Evolutionary conservation across 2,888 invertebrate genomes (phyloP).

Genomic region (Sinelater perroti): DNA sequence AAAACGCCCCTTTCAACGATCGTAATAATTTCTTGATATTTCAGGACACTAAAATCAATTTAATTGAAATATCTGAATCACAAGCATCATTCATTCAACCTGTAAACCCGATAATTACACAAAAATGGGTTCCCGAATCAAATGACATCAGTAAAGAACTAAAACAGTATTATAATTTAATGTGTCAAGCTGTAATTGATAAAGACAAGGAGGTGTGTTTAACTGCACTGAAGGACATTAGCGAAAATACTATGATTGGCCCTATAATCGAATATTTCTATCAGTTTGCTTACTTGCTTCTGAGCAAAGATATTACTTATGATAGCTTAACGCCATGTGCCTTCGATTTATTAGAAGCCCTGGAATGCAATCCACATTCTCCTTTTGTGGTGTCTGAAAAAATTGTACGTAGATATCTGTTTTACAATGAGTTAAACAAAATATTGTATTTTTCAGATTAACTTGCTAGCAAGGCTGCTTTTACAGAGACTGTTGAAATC

Average conservation of each 20-base stretch:
- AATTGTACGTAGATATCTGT: constrained; percentile 57
- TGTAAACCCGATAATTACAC: constrained; percentile 48
- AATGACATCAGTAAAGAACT: constrained; percentile 47
- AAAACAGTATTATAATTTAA: constrained; percentile 53
- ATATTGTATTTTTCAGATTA: constrained; percentile 46
- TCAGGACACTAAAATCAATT: constrained; percentile 44
- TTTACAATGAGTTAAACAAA: neutral
- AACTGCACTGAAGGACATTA: constrained; percentile 66
- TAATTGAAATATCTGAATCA: constrained; percentile 52
- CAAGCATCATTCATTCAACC: constrained; percentile 51
- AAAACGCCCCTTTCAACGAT: constrained; percentile 8
- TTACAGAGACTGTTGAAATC: constrained; percentile 54
- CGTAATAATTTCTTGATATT: constrained; percentile 1
- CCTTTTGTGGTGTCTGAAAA: constrained; percentile 67
- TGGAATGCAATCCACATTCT: constrained; percentile 68
- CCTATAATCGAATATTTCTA: constrained; percentile 70
- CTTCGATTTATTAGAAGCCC: constrained; percentile 67
- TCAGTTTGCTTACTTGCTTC: constrained; percentile 66
- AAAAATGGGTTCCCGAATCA: constrained; percentile 53
- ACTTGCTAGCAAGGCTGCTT: constrained; percentile 53
- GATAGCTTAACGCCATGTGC: constrained; percentile 56
- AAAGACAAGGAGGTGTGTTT: constrained; percentile 64
- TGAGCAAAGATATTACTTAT: constrained; percentile 65
- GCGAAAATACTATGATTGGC: constrained; percentile 67
- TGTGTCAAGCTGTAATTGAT: constrained; percentile 63